Base-by-base conservation (phyloP, 2,797 vertebrate genomes). In the Vultur gryphus region DNA sequence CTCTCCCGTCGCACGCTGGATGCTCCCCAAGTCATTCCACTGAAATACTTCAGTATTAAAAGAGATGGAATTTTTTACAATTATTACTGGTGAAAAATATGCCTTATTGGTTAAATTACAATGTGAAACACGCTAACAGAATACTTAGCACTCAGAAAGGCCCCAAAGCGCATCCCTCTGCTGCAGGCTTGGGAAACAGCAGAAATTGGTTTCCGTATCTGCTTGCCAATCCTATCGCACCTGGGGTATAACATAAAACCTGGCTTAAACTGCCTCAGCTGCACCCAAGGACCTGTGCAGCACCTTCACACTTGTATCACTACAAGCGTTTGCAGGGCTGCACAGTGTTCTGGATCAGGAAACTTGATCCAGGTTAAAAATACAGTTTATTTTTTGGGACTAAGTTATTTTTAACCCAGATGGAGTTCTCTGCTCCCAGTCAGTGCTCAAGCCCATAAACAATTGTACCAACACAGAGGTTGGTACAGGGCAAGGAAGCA, bases 281-380 rank as follows among this genome's bases (percentile, higher is more conserved):
- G 78, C 71, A 83, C 66, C 44, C 57, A 52, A 49, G 65, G 44
- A 71, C 41, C 41, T n/a, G 43, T 26, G 57, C 46, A 93, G 89
- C 93, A 94, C 89, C 85, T 58, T 66, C 37, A 7, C 41, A 3
- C 69, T 66, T 65, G 37, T 71, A 72, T 73, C 26, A 10, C 70
- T 48, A 19, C 59, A 43, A 65, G 67, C 5, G 9, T 48, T 35
- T 19, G 25, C 76, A 89, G 49, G 29, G 84, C 82, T 81, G 69
- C 71, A 54, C n/a, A 41, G 84, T 37, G 82, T 67, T 90, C 93
- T 90, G 87, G 49, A 91, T 51, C 41, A 48, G 57, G 96, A 95
- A 97, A 96, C 51, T 33, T 88, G 91, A 97, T 67, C 96, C 89
- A 65, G 86, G 96, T 96, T 96, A 96, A 96, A 97, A 96, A 96